Base-by-base conservation (phyloP, 2,888 invertebrate species). In the Xylota segnis region DNA sequence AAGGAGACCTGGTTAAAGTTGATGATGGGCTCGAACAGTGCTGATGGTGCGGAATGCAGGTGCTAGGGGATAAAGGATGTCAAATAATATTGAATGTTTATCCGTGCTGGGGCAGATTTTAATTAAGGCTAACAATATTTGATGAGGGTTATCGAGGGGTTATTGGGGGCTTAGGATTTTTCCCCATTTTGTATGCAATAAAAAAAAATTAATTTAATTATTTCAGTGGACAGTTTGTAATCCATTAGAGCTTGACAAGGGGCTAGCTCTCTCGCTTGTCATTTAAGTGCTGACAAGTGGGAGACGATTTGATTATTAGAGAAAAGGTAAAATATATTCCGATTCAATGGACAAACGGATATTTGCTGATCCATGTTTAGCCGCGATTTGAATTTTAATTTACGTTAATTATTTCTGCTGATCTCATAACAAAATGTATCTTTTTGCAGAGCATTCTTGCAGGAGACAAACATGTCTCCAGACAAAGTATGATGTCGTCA, bases 81-180 rank as follows among this genome's bases (percentile, higher is more conserved):
- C 14, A 50, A 50, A 50, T 68, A 61, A 14, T 56, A 71, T 77
- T 61, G 61, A 77, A 61, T 45, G 68, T 27, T 68, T 70, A 54
- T 61, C 63, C 12, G 27, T 18, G 59, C 10, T 37, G 27, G 50
- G 40, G 40, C 18, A 66, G 63, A 56, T 70, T 75, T 84, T 84
- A 84, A 84, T 84, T 84, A 84, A 61, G 66, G 63, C 71, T 29
- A 66, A 75, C 75, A 79, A 79, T 66, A 54, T 84, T 79, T 84
- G 84, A 84, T 65, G 75, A 79, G 75, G 84, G 81, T 79, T 37
- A 32, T 61, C 50, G 54, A 54, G 47, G 45, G 61, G 29, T 27
- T 32, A 34, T 14, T 6, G 16, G 58, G n/a, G 18, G 14, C 14
- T 61, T 34, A 14, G 16, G 10, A 47, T 45, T 34, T 54, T 37